Conservation (phyloP, 1,140 invertebrate species). For the Hypsibius dujardini region DNA sequence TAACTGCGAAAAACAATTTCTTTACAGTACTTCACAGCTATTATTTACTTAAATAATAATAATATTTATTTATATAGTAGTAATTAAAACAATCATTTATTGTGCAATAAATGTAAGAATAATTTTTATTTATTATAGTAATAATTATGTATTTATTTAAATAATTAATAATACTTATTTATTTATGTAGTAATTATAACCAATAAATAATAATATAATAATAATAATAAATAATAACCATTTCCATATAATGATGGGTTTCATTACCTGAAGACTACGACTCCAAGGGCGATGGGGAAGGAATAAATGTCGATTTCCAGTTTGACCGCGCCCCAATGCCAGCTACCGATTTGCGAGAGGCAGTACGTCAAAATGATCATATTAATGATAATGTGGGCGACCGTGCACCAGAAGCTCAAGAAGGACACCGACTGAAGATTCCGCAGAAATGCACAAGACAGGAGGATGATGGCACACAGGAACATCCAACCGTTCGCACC, state of each 20-base stretch:
- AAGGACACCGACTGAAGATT: slow-evolving; percentile 81
- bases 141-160: no score
- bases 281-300: slow-evolving; percentile 94
- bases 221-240: no score
- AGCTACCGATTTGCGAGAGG: slow-evolving; percentile 70
- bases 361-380: slow-evolving; percentile 90
- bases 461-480: slow-evolving; percentile 70
- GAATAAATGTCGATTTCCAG: slow-evolving; percentile 81
- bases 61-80: no score
- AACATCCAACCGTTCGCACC: slow-evolving; percentile 64
- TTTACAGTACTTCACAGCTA: no score
- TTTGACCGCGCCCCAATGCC: slow-evolving; percentile 72
- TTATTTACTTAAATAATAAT: no score
- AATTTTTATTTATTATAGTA: no score
- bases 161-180: no score
- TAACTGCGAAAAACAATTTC: no score
- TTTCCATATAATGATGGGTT: not conserved
- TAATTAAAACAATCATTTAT: no score
- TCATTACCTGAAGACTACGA: slow-evolving; percentile 70
- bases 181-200: no score
- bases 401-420: slow-evolving; percentile 92
- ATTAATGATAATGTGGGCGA: slow-evolving; percentile 94
- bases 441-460: slow-evolving; percentile 77
- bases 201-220: no score
- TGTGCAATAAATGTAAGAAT: no score